Percentiles rank a stretch among this genome's conserved stretches.
phyloP scores from a whole-genome alignment of 2,888 invertebrate genomes.

The Liopterus haemorrhoidalis region DNA sequence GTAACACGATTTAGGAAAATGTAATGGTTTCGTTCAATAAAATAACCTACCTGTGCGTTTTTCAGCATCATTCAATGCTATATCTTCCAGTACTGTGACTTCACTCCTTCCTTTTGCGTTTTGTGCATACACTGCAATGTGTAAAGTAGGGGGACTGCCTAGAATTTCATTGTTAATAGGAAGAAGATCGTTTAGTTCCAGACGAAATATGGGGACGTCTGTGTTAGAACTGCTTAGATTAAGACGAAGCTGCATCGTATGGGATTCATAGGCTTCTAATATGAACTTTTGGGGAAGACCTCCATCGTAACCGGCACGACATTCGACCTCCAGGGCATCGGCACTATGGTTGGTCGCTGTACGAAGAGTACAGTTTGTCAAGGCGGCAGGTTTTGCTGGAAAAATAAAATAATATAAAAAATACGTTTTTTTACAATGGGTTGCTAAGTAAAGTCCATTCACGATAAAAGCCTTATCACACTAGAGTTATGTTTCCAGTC shows the following conservation, averaged over 20 bases:
- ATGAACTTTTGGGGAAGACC: constrained; percentile 81
- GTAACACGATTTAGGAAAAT: too few relatives aligned
- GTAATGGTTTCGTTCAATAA: too few relatives aligned
- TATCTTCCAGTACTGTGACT: constrained; percentile 74
- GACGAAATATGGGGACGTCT: constrained; percentile 58
- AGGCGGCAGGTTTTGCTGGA: constrained; percentile 71
- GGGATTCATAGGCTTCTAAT: constrained; percentile 73
- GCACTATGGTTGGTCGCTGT: constrained; percentile 55
- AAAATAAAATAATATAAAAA: too few relatives aligned
- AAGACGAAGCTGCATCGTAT: constrained; percentile 62
- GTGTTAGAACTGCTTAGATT: constrained; percentile 58
- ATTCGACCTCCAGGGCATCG: constrained; percentile 69
- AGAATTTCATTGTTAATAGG: constrained; percentile 41
- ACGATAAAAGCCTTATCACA: too few relatives aligned
- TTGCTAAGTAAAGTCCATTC: too few relatives aligned
- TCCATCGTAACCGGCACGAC: constrained; percentile 83
- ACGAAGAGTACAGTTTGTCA: constrained; percentile 80
- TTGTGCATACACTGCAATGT: constrained; percentile 73
- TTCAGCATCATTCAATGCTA: constrained; percentile 80
- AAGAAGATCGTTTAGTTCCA: constrained; percentile 59
- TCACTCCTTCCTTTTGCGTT: constrained; percentile 84
- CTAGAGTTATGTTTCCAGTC: too few relatives aligned
- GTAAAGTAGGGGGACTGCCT: constrained; percentile 54
- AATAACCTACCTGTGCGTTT: constrained; percentile 66
- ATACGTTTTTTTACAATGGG: too few relatives aligned